Conservation (phyloP, 92 coral and sea anemone genomes). For the Siderastrea siderea region DNA sequence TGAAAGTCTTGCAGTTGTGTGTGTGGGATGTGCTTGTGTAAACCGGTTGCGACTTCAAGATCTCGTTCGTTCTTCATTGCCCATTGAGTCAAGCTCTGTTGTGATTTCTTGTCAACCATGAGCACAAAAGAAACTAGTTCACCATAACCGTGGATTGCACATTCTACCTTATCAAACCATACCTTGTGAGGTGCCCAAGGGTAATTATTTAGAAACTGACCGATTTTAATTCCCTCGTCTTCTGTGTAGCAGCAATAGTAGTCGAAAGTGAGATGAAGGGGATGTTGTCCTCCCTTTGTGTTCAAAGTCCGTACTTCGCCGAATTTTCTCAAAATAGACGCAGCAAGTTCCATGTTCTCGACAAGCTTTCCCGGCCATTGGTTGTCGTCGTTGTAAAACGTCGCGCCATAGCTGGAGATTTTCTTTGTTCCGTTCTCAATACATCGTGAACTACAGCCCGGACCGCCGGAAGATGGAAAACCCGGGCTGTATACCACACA, state of each 20-base stretch:
- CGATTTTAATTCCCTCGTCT: slow-evolving; percentile 52
- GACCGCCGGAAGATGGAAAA: slow-evolving; percentile 57
- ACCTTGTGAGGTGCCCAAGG: slow-evolving; percentile 44
- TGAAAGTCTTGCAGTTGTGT: slow-evolving; percentile 54
- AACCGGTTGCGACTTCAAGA: slow-evolving; percentile 45
- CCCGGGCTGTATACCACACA: too few relatives aligned
- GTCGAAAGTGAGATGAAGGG: slow-evolving; percentile 58
- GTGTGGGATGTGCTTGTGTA: slow-evolving; percentile 58
- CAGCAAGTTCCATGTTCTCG: background rate
- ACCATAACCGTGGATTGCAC: slow-evolving; percentile 44
- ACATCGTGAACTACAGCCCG: slow-evolving; percentile 49
- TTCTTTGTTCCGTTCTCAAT: background rate
- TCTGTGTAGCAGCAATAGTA: slow-evolving; percentile 68
- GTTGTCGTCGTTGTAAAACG: background rate
- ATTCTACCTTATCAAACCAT: slow-evolving; percentile 52
- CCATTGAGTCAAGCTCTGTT: background rate
- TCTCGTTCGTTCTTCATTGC: slow-evolving; percentile 54
- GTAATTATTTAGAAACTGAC: slow-evolving; percentile 38
- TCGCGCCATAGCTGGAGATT: background rate
- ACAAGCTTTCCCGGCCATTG: background rate
- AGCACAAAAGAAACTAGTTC: slow-evolving; percentile 41
- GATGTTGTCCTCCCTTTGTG: slow-evolving; percentile 16
- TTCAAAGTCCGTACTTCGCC: slow-evolving; percentile 48
- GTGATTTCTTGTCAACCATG: background rate
- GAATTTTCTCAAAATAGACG: background rate